phyloP scores from a whole-genome alignment of 2,113 vertebrate species.

The Platysteira castanea region DNA sequence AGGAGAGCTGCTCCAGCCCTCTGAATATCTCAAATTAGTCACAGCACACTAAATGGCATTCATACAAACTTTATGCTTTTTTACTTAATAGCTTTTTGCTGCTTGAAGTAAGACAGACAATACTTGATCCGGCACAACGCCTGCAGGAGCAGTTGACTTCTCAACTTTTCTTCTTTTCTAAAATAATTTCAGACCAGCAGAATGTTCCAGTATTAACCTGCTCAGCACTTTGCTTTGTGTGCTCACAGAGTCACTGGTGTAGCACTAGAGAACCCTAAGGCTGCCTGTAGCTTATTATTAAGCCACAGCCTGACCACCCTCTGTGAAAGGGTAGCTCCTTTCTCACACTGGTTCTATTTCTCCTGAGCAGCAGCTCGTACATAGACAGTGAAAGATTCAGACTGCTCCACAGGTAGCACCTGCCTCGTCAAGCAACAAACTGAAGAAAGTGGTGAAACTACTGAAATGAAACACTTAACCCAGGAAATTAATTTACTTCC shows the following conservation, averaged over 20 bases:
- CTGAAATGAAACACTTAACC: neutral
- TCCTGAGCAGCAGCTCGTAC: neutral
- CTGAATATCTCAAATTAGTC: neutral
- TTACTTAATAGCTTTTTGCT: neutral
- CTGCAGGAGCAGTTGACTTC: neutral
- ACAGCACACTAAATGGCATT: neutral
- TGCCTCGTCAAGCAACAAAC: neutral
- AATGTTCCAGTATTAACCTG: slow-evolving; percentile 6
- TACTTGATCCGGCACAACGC: neutral
- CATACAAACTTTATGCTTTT: neutral
- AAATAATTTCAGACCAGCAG: neutral
- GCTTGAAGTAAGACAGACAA: neutral
- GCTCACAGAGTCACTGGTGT: neutral
- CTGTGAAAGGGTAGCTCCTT: neutral
- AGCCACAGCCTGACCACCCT: neutral
- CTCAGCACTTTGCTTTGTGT: neutral
- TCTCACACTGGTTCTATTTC: neutral
- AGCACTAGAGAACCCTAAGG: neutral
- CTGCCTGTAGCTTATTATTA: slow-evolving; percentile 5
- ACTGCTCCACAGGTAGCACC: neutral
- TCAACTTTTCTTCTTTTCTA: neutral
- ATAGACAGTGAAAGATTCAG: neutral
- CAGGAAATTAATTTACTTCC: neutral
- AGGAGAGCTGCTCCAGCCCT: neutral
- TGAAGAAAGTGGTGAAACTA: neutral